Base-by-base conservation (phyloP, 1,140 invertebrate genomes). In the Phymorhynchus buccinoides region DNA sequence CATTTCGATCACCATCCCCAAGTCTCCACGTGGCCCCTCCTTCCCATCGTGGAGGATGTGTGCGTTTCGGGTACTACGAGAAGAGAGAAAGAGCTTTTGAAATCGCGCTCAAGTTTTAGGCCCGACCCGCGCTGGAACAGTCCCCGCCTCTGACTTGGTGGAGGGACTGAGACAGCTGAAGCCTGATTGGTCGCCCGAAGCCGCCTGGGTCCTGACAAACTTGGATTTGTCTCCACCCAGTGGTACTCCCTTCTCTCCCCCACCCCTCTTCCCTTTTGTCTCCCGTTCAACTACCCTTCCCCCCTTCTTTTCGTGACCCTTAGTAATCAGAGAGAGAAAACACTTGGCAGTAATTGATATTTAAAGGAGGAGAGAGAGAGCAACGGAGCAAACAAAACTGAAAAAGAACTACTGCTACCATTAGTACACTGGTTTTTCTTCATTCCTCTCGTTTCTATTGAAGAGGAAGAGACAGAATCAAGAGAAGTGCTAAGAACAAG, bases 101-200 rank as follows among this genome's bases (percentile, higher is more conserved):
- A n/a, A n/a, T n/a, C n/a, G n/a, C n/a, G n/a, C n/a, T n/a, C n/a
- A n/a, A n/a, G 22, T 18, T 52, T 52, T 52, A 52, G 48, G 56
- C 56, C n/a, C 48, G 79, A 7, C 9, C 9, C 32, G 79, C 32
- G 32, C 9, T 80, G 39, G 30, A 44, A 48, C 42, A 56, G 79
- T 80, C 79, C 56, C 79, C 79, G 79, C 79, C 79, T 56, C 32
- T 12, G 79, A 78, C 7, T 12, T 22, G n/a, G 44, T 9, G 77
- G 22, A 78, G 6, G 6, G 39, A 30, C 39, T 78, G 39, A 44
- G 77, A 42, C 77, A 44, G 39, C 44, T 78, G 77, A 37, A 16
- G 30, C 35, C n/a, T 78, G 77, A 78, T 78, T 78, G 77, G 77
- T 78, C 39, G 44, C 44, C 44, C 44, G 35, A n/a, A 22, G 27